Evolutionary conservation across 2,113 vertebrate genomes (phyloP).

Genomic region (Cynocephalus volans): DNA sequence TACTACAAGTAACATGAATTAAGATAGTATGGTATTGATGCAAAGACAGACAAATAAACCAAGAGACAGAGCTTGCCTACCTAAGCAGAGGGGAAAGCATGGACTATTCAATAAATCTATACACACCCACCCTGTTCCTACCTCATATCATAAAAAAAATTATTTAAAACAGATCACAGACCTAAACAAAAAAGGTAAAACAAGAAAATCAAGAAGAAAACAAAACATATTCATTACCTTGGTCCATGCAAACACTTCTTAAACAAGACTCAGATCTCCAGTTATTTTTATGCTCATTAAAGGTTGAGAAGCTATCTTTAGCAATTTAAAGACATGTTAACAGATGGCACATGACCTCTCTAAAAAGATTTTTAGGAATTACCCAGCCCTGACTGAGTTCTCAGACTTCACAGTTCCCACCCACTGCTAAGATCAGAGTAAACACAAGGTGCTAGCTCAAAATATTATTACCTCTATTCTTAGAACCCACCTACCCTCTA

Average conservation of each 20-base stretch:
- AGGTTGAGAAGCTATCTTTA: neutral
- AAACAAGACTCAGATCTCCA: neutral
- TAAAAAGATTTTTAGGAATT: neutral
- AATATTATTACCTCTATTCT: neutral
- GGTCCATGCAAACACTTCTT: neutral
- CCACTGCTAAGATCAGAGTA: neutral
- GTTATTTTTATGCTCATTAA: neutral
- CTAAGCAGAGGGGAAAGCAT: neutral
- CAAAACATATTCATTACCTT: neutral
- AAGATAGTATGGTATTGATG: neutral
- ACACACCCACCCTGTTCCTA: neutral
- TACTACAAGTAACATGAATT: neutral
- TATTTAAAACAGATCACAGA: neutral
- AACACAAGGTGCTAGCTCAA: neutral
- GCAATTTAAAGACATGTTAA: neutral
- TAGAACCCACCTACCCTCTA: neutral
- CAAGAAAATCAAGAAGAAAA: neutral
- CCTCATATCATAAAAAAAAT: neutral
- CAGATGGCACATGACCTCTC: neutral
- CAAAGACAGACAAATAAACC: neutral
- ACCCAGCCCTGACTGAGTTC: neutral
- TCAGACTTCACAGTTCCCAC: neutral
- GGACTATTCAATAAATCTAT: neutral
- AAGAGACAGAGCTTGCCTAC: neutral
- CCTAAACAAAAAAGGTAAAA: neutral